Conservation (phyloP, 2,113 vertebrate genomes). For the Triplophysa tibetana region DNA sequence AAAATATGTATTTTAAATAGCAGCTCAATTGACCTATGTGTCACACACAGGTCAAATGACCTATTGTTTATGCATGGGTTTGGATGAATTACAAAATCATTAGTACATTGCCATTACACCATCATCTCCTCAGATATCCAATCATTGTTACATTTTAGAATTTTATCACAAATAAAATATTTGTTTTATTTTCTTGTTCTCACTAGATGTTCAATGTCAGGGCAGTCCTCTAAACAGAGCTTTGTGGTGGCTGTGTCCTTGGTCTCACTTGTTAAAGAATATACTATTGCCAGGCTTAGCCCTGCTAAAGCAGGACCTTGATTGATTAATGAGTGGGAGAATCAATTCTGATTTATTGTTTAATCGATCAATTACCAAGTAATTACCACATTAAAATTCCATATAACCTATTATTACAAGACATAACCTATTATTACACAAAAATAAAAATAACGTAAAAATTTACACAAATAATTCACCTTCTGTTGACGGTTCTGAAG, state of each 20-base stretch:
- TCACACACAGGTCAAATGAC: no score
- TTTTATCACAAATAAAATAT: not conserved
- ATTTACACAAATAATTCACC: not conserved
- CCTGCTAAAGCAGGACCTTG: slow-evolving; percentile 14
- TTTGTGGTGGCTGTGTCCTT: slow-evolving; percentile 31
- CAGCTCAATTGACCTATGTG: no score
- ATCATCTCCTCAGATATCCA: no score
- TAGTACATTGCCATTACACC: no score
- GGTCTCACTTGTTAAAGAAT: not conserved
- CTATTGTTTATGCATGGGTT: no score
- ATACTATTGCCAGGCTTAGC: slow-evolving; percentile 5
- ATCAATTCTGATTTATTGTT: not conserved
- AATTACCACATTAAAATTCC: no score
- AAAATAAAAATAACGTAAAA: no score
- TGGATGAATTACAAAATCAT: no score
- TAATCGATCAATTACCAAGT: no score
- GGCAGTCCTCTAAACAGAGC: slow-evolving; percentile 23
- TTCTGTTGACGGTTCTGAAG: not conserved
- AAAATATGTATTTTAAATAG: no score
- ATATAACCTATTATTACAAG: no score
- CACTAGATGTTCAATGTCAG: slow-evolving; percentile 24
- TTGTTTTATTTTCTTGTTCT: not conserved
- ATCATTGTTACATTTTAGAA: no score
- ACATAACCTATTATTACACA: not conserved
- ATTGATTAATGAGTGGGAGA: slow-evolving; percentile 14